A percentile compares a stretch with the other conserved stretches of the same genome.
Evolutionary conservation across 2,113 vertebrate species (phyloP).

Genomic region (Elaphurus davidianus): DNA sequence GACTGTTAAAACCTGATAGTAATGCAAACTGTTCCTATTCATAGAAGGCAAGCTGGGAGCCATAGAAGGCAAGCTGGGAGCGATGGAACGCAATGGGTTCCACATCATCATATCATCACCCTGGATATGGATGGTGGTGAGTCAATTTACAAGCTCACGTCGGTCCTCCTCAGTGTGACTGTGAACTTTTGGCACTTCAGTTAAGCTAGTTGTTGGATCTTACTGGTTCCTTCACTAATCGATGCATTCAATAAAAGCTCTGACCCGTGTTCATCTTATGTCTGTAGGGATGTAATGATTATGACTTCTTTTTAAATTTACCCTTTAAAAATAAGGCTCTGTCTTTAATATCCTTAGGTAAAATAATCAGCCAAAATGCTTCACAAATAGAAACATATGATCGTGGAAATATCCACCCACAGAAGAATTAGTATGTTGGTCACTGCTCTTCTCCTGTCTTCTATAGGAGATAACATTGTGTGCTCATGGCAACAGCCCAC

Average conservation of each 20-base stretch:
- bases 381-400: background rate
- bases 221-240: background rate
- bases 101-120: no score
- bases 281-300: background rate
- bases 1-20: background rate
- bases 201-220: background rate
- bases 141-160: background rate
- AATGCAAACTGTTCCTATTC: background rate
- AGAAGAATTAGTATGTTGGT: rapidly evolving
- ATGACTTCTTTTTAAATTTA: background rate
- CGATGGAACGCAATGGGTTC: rapidly evolving
- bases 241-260: background rate
- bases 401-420: background rate
- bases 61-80: background rate
- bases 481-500: background rate
- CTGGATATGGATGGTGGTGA: rapidly evolving
- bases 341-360: background rate
- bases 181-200: rapidly evolving
- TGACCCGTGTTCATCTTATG: background rate
- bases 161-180: background rate
- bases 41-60: background rate
- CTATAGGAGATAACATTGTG: background rate
- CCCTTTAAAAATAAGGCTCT: conserved; percentile 12
- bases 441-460: background rate
- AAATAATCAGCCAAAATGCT: background rate